phyloP scores from a whole-genome alignment of 2,797 vertebrate species.

The Enteromius fasciolatus region DNA sequence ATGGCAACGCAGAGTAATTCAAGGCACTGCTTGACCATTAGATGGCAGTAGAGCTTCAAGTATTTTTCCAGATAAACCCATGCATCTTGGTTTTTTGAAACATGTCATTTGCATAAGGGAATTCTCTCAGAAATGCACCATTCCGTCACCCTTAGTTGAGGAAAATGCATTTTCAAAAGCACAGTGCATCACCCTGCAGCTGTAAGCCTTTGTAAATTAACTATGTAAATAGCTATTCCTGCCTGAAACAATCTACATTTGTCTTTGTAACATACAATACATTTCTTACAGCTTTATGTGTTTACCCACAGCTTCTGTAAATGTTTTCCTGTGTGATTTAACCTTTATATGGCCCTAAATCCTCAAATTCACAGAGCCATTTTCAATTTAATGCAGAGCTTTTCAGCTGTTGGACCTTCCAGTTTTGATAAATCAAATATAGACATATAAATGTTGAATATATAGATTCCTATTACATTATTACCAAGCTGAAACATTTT shows the following conservation, averaged over 20 bases:
- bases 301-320: slow-evolving; percentile 30
- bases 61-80: slow-evolving; percentile 55
- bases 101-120: slow-evolving; percentile 78
- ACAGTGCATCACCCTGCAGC: slow-evolving; percentile 70
- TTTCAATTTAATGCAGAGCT: background rate
- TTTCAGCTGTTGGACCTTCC: background rate
- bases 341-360: slow-evolving; percentile 1
- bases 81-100: slow-evolving; percentile 70
- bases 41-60: slow-evolving; percentile 77
- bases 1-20: too few species aligned
- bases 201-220: slow-evolving; percentile 75
- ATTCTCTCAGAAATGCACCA: slow-evolving; percentile 66
- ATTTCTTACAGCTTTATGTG: slow-evolving; percentile 12
- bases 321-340: background rate
- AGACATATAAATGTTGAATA: background rate
- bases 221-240: slow-evolving; percentile 76
- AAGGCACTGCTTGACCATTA: slow-evolving; percentile 60
- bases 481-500: background rate
- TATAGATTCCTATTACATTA: background rate
- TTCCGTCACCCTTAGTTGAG: slow-evolving; percentile 59
- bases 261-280: slow-evolving; percentile 59
- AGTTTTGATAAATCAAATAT: background rate
- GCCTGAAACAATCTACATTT: slow-evolving; percentile 71
- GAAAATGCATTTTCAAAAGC: slow-evolving; percentile 58
- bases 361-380: background rate